Evolutionary conservation across 1,140 invertebrate species (phyloP), one percentile per base, ranked within the genome.

Genomic region (Musca vetustissima): DNA sequence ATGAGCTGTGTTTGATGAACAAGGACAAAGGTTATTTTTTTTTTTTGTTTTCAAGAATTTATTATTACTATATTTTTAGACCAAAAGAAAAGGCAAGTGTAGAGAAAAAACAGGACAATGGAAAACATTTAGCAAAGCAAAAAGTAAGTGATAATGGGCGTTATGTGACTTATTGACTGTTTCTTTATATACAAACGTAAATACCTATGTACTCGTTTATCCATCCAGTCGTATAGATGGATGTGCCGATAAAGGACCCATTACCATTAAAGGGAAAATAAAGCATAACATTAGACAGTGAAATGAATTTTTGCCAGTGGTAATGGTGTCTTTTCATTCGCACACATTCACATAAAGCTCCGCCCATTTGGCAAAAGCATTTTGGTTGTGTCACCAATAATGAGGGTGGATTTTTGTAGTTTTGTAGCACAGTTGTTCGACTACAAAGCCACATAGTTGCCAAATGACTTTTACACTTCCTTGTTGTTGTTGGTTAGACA

Each of bases 61-160:
- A 13, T 43, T 43, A 9, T 43, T 28, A 8, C 28, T 4, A 11
- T 43, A 8, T 43, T 43, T 4, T 43, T 43, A 13, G 53, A 57
- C n/a, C n/a, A n/a, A n/a, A 57, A 15, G 24, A 28, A 57, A 57
- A 43, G 11, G 36, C 36, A 43, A 11, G 11, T 43, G 36, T 43
- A 43, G 13, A 57, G 13, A 15, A 17, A 7, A 22, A 28, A 13
- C 25, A 57, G 25, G 15, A 57, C 15, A 57, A 57, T 57, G 24
- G 22, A 57, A 57, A 57, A 57, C 24, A 57, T 14, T 57, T 22
- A 61, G 57, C 28, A 61, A 61, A 43, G 28, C 11, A 36, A 43
- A 61, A 61, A 61, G 57, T 61, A 32, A 61, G 57, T 61, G 57
- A 19, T 61, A 61, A 61, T 61, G 57, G 57, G 57, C 57, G 57